phyloP scores from a whole-genome alignment of 2,888 invertebrate species.

The Busseola fusca region DNA sequence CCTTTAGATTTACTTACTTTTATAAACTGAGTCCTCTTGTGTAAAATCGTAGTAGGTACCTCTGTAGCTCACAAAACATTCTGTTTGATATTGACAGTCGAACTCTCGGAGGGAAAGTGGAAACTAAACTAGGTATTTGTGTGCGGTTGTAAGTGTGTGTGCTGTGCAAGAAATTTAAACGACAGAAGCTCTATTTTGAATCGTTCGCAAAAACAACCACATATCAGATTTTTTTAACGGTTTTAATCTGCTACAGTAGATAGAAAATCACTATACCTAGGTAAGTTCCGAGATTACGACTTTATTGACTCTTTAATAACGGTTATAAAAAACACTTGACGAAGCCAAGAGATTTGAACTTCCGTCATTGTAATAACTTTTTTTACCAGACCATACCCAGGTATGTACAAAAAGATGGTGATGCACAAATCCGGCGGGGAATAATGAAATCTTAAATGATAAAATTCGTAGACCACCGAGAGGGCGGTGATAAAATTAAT shows the following conservation, averaged over 20 bases:
- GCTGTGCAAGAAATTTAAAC: conserved; percentile 21
- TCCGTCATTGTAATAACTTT: too few species aligned
- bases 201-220: neutral
- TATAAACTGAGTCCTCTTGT: conserved; percentile 3
- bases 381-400: too few species aligned
- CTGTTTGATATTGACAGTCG: conserved; percentile 67
- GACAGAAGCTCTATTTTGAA: conserved; percentile 36
- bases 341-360: too few species aligned
- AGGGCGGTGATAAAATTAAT: too few species aligned
- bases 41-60: neutral
- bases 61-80: conserved; percentile 48
- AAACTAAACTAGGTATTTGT: conserved; percentile 74
- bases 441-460: too few species aligned
- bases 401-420: too few species aligned
- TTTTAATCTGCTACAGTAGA: neutral
- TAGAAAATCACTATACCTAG: neutral
- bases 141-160: conserved; percentile 69
- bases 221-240: neutral
- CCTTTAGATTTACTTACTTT: neutral
- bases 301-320: neutral
- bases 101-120: conserved; percentile 63
- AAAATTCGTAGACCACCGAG: too few species aligned
- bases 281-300: neutral
- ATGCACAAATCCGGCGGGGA: too few species aligned
- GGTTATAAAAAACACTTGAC: too few species aligned